Percentiles rank a stretch among this genome's conserved stretches.
phyloP scores from a whole-genome alignment of 2,797 vertebrate species.

The Crocodylus rhombifer region DNA sequence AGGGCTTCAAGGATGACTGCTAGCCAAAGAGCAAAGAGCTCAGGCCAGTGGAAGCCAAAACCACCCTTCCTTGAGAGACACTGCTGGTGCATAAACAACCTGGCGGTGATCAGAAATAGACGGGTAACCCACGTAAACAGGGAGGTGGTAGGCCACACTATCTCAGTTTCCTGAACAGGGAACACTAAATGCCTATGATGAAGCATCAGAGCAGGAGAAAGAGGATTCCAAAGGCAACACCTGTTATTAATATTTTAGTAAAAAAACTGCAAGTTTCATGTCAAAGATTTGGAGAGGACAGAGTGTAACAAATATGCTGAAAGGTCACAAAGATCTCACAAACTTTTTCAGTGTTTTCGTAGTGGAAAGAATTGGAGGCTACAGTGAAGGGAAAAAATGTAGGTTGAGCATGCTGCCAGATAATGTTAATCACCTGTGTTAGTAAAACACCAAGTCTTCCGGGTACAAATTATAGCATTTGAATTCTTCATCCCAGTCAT shows the following conservation, averaged over 20 bases:
- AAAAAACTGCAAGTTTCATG: not conserved
- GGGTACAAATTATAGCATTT: not conserved
- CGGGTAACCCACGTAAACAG: not conserved
- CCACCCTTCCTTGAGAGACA: not conserved
- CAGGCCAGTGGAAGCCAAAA: not conserved
- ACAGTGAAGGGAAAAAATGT: constrained; percentile 20
- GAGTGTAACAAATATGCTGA: fast-evolving
- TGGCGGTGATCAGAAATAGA: not conserved
- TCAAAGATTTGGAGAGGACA: not conserved
- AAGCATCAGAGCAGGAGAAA: not conserved
- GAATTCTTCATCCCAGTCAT: not conserved
- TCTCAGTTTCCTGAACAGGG: not conserved
- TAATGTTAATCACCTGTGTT: not conserved
- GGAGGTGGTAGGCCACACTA: not conserved
- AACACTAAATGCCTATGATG: not conserved
- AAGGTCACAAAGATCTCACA: not conserved
- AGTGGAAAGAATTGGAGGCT: not conserved
- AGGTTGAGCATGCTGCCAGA: constrained; percentile 21
- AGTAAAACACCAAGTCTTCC: constrained; percentile 2
- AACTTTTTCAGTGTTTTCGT: not conserved
- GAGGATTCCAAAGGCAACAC: not conserved
- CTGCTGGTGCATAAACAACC: not conserved
- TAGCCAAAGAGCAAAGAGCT: not conserved
- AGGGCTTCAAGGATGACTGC: not conserved
- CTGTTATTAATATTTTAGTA: not conserved